Base-by-base conservation (phyloP, 2,888 invertebrate genomes). In the Uropetala carovei region DNA sequence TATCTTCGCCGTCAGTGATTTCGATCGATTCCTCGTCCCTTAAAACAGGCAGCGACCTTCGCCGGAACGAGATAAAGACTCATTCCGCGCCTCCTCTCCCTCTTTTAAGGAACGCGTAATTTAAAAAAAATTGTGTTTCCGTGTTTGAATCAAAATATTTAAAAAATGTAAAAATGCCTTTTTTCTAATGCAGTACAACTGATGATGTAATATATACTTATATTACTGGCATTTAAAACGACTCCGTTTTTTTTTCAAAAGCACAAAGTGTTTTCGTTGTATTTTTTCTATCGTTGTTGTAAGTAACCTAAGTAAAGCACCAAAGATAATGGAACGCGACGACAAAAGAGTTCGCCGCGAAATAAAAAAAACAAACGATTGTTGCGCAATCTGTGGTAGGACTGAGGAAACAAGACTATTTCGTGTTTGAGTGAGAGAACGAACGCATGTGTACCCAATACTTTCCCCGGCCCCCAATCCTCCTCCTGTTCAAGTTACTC, bases 221-320 rank as follows among this genome's bases (percentile, higher is more conserved):
- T 64, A 64, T 43, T 43, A 10, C 64, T 43, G 89, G 68, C 89
- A 89, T 64, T 86, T 64, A 89, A 89, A 89, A 75, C 27, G 27
- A 75, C 75, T 64, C 56, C 60, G 18, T 89, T 89, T 59, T 60
- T 59, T 60, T 86, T 89, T 89, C n/a, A 22, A 60, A 86, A 60
- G 89, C 89, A 89, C 64, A 89, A 89, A 89, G 89, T 89, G 89
- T 89, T 89, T 68, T 64, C 75, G 89, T 89, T 89, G 89, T 89
- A 89, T 89, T 89, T 68, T 89, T 89, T 89, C 64, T 89, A 89
- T 89, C 64, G 64, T 64, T 89, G 68, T 89, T 89, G 68, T 89
- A 89, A 43, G 89, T 89, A 89, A 60, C 89, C 64, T 43, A 43
- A n/a, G 89, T 60, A 64, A 30, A 43, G 30, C 89, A 89, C 89